A percentile compares a stretch with the other conserved stretches of the same genome.
phyloP scores from a whole-genome alignment of 1,140 invertebrate genomes.

The Drosophila pandora region DNA sequence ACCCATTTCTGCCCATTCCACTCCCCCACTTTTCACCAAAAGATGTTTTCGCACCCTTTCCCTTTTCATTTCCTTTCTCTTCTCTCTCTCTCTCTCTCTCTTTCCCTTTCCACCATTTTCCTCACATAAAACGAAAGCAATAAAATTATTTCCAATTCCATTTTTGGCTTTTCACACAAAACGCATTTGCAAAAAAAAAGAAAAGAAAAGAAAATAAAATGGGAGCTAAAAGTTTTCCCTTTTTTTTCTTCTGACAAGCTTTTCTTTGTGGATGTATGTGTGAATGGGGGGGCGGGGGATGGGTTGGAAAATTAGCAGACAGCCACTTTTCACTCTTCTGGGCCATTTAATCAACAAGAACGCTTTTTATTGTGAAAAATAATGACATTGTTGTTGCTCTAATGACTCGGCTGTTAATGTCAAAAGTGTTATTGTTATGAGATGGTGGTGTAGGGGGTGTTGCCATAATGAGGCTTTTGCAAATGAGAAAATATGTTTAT shows the following conservation, averaged over 20 bases:
- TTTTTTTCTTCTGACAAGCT: not conserved
- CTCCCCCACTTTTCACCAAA: not conserved
- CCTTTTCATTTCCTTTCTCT: not conserved
- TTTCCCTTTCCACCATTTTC: not conserved
- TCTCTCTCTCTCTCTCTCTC: not conserved
- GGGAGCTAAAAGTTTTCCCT: conserved; percentile 49
- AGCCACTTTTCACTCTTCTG: conserved; percentile 21
- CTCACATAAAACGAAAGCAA: conserved; percentile 56
- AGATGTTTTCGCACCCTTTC: conserved; percentile 27
- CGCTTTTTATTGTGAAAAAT: conserved; percentile 81
- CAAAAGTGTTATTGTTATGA: conserved; percentile 78
- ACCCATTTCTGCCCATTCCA: not conserved
- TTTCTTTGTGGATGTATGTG: too few species aligned
- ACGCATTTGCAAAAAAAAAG: conserved; percentile 5
- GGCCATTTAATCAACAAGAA: conserved; percentile 79
- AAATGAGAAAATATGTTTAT: conserved; percentile 80
- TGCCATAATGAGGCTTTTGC: conserved; percentile 51
- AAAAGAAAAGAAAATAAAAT: conserved; percentile 24
- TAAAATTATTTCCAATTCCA: conserved; percentile 75
- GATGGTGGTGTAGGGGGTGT: not conserved
- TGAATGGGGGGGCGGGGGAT: too few species aligned
- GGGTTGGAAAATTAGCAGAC: conserved; percentile 50
- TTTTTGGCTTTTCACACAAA: conserved; percentile 73
- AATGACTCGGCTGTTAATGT: conserved; percentile 59
- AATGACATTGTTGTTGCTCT: conserved; percentile 67